Base-by-base conservation (phyloP, 2,888 invertebrate genomes). In the Colletes collaris region DNA sequence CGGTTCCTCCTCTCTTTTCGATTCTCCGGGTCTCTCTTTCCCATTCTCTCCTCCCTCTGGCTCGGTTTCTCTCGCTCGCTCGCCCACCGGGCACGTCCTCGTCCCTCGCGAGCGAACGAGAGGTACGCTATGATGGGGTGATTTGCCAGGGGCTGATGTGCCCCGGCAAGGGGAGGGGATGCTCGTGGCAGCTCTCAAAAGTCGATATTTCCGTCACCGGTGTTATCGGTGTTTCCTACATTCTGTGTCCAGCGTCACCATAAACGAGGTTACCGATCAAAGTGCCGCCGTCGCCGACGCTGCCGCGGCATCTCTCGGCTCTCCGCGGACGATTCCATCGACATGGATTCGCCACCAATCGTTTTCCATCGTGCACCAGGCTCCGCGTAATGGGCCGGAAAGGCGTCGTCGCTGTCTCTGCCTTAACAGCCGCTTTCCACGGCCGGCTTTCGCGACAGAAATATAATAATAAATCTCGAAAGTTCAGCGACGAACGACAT, bases 171-270 rank as follows among this genome's bases (percentile, higher is more conserved):
- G 77, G 78, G 78, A 83, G 83, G 86, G 84, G 83, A 85, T 85
- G 83, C 84, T 83, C 84, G 84, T 82, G 87, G 86, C 83, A 83
- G 86, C 81, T 84, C 89, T 87, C 90, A 90, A 91, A 92, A 92
- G 92, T 92, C 91, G 92, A 91, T 92, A 92, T 92, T 92, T 92
- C 91, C 92, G 92, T 91, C 92, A 92, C 89, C 89, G 91, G 89
- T 89, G 91, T 92, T 92, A 92, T 91, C 91, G 90, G 89, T 89
- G 90, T 90, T 92, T 91, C 90, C 91, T 91, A 89, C 89, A 87
- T 88, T 89, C 88, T 86, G 88, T 89, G 87, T 87, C 90, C 90
- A 90, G 90, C 89, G 89, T 89, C 89, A 88, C 85, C 89, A 86
- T 88, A 91, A 91, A 91, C 87, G 88, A 90, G 91, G 89, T 91